Percentiles rank a stretch among this genome's conserved stretches.
Evolutionary conservation across 2,888 invertebrate species (phyloP).

Genomic region (Epirrhoe tristata): DNA sequence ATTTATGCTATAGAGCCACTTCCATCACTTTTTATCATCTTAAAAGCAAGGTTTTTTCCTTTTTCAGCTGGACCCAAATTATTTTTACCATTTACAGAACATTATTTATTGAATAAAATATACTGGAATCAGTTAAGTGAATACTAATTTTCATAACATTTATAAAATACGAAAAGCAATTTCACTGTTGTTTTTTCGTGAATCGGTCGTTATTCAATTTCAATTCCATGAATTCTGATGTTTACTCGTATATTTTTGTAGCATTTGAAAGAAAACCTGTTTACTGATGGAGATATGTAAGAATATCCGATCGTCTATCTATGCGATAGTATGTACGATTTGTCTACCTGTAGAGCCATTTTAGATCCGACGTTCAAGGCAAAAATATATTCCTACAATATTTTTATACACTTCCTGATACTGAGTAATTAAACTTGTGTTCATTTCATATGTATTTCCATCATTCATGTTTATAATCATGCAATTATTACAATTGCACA

Average conservation of each 20-base stretch:
- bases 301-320: background rate
- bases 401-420: too few relatives aligned
- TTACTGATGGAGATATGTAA: background rate
- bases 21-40: too few relatives aligned
- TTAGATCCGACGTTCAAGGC: too few relatives aligned
- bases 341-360: background rate
- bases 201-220: background rate
- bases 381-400: too few relatives aligned
- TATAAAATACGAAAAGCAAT: background rate
- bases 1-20: too few relatives aligned
- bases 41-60: too few relatives aligned
- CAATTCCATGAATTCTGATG: background rate
- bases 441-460: too few relatives aligned
- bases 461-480: background rate
- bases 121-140: background rate
- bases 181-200: background rate
- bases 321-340: background rate
- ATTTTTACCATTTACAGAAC: background rate
- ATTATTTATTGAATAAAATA: background rate
- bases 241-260: background rate
- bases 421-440: too few relatives aligned
- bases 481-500: conserved; percentile 2
- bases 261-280: background rate
- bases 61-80: background rate
- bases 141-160: background rate